Conservation (phyloP, 2,888 invertebrate species). For the Stenchaetothrips biformis region DNA sequence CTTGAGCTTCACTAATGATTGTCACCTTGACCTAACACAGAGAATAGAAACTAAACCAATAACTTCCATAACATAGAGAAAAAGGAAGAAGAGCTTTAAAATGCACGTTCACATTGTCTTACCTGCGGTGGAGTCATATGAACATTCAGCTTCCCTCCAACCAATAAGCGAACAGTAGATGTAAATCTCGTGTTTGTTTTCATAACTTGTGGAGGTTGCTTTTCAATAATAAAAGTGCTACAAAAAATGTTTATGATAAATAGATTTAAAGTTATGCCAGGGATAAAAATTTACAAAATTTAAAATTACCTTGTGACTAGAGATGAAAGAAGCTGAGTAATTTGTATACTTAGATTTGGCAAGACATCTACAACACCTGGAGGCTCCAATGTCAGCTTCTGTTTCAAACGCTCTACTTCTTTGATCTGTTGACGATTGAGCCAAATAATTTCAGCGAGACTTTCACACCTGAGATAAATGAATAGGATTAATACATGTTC, state of each 20-base stretch:
- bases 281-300: not conserved
- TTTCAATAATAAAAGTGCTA: slow-evolving; percentile 91
- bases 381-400: slow-evolving; percentile 57
- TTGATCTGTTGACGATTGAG: slow-evolving; percentile 75
- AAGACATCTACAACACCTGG: slow-evolving; percentile 58
- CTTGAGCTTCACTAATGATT: slow-evolving; percentile 75
- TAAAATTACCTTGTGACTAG: slow-evolving; percentile 63
- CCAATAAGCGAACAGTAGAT: slow-evolving; percentile 83
- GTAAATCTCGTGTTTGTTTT: slow-evolving; percentile 95
- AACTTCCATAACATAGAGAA: slow-evolving; percentile 17
- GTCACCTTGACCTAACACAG: slow-evolving; percentile 55
- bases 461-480: slow-evolving; percentile 61
- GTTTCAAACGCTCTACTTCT: slow-evolving; percentile 61
- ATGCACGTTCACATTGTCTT: slow-evolving; percentile 41
- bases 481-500: slow-evolving; percentile 13
- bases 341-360: slow-evolving; percentile 57
- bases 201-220: slow-evolving; percentile 97
- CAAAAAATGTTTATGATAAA: slow-evolving; percentile 30
- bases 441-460: slow-evolving; percentile 82
- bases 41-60: not conserved
- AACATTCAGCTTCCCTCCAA: slow-evolving; percentile 88
- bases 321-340: slow-evolving; percentile 68
- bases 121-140: slow-evolving; percentile 91
- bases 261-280: not conserved
- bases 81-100: slow-evolving; percentile 29